Conservation (phyloP, 2,888 invertebrate species). For the Dryococelus australis region DNA sequence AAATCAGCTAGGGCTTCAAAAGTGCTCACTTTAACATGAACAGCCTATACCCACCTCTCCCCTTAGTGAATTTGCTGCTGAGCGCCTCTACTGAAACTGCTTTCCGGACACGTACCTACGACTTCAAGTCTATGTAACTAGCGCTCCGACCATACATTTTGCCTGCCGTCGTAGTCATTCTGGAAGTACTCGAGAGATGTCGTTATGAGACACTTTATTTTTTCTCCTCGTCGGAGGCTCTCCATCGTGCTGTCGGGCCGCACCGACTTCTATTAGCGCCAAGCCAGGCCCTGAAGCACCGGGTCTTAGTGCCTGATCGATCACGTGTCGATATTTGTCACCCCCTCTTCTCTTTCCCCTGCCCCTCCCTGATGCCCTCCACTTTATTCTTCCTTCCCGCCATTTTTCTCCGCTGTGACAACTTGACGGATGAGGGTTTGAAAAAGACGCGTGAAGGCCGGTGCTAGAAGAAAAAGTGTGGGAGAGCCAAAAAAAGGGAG, state of each 20-base stretch:
- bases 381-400: background rate
- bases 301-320: background rate
- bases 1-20: too few species aligned
- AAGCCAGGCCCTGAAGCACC: background rate
- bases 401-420: background rate
- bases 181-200: too few species aligned
- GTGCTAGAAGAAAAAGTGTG: background rate
- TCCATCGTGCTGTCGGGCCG: background rate
- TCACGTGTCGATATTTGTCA: constrained; percentile 10
- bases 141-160: too few species aligned
- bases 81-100: too few species aligned
- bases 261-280: background rate
- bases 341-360: background rate
- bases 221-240: background rate
- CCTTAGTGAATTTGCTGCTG: too few species aligned
- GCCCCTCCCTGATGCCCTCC: background rate
- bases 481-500: too few species aligned
- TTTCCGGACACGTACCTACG: too few species aligned
- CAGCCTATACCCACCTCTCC: too few species aligned
- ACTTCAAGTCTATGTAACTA: too few species aligned
- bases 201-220: too few species aligned
- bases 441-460: background rate
- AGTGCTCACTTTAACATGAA: too few species aligned
- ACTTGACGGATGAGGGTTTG: constrained; percentile 11
- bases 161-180: too few species aligned